These are phyloP conservation scores for Paratrypauchen microcephalus DNA, from an alignment of 2,797 vertebrate species.

Conservation along the genomic window DNA sequence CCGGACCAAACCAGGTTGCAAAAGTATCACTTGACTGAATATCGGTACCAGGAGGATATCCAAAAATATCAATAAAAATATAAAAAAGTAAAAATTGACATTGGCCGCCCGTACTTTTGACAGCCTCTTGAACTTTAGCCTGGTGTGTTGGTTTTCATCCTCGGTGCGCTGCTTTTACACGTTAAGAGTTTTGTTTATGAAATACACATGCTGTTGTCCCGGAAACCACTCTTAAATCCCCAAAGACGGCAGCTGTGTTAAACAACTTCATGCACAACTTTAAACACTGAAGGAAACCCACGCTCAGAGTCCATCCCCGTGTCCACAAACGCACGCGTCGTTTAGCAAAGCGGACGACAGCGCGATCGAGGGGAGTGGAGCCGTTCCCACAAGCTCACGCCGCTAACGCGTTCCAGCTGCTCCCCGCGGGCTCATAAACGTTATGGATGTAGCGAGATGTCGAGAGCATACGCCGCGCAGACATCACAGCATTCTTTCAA, in stretches of 20 bases:
- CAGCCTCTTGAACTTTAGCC: too few species aligned
- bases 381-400: conserved; percentile 10
- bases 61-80: too few species aligned
- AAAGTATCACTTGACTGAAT: too few species aligned
- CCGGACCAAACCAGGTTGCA: too few species aligned
- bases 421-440: conserved; percentile 26
- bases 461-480: conserved; percentile 28
- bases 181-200: conserved; percentile 4
- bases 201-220: neutral
- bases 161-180: neutral
- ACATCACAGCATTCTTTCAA: conserved; percentile 19
- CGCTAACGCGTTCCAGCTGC: conserved; percentile 26
- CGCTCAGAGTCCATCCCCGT: too few species aligned
- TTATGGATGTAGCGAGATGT: conserved; percentile 45
- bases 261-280: conserved; percentile 21
- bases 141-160: too few species aligned
- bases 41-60: too few species aligned
- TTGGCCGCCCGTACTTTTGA: too few species aligned
- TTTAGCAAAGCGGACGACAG: conserved; percentile 8
- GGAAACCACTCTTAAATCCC: conserved; percentile 21
- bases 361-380: conserved; percentile 1
- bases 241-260: conserved; percentile 3
- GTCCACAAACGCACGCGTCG: neutral
- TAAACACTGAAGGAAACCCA: neutral
- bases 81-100: too few species aligned